Base-by-base conservation (phyloP, 2,113 vertebrate genomes). In the Clinocottus analis region DNA sequence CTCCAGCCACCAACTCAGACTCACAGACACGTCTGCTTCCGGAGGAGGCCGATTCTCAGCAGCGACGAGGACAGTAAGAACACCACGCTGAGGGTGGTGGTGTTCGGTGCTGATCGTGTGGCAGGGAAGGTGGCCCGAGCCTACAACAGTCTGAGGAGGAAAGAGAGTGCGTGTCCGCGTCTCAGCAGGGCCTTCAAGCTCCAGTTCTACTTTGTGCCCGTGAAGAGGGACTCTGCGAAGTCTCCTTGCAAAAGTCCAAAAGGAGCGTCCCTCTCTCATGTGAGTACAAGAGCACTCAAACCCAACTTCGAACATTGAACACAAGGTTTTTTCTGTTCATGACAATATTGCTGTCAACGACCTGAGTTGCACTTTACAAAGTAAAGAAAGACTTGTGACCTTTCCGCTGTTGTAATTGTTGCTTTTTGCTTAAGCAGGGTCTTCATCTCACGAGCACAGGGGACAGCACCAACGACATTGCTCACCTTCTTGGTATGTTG, bases 81-180 rank as follows among this genome's bases (percentile, higher is more conserved):
- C 13, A 92, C 92, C 6, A 96, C 96, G 0, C 89, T 99, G 63
- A 95, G 98, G 0, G 95, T 99, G 2, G 96, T 98, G 73, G 97
- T 98, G 85, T 99, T 99, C 0, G 98, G 98, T 45, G 97, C 97
- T 0, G 98, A 99, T 85, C 95, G 97, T n/a, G 96, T 98, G 72
- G 97, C 96, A 0, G 98, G 98, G 21, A 99, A 97, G 84, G 95
- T 99, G 73, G 97, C 97, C 0, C 92, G 98, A 17, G 98, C 98
- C 0, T 99, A 99, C 73, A 96, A 95, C 83, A 94, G 94, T 68
- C 95, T 99, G 80, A 94, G 95, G 94, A 91, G 83, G 53, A 94
- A 94, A 87, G 98, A 99, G 92, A 97, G 93, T 72, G 90, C 90
- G 1, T 95, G 93, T 76, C 97, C 97, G 0, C 89, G 87, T 14